Evolutionary conservation across 2,113 vertebrate species (phyloP), one percentile per base, ranked within the genome.

Genomic region (Agapornis roseicollis): DNA sequence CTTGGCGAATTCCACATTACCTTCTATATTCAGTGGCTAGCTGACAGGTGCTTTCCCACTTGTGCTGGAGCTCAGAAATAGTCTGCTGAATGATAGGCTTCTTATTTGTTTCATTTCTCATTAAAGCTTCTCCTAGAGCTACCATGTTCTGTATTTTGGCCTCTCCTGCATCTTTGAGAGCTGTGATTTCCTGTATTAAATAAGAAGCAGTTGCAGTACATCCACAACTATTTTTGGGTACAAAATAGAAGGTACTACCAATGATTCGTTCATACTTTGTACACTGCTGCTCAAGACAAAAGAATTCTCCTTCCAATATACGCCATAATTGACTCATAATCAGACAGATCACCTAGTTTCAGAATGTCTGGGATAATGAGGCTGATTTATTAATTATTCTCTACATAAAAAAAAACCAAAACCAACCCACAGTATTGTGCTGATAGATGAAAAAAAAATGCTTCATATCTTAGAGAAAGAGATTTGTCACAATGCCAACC

Each of bases 171-270:
- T 96, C 94, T 72, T 93, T 97, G n/a, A 98, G 95, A 80, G 87
- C 85, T 89, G 93, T 93, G 64, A 98, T 98, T 96, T 97, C 98
- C 98, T 98, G 73, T 28, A 71, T 88, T 85, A 63, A 83, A 90
- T 5, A 61, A 90, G 53, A 87, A 83, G 23, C 46, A 92, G 56
- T 78, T 73, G n/a, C 18, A 69, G 35, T 70, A 68, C 12, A 50
- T 44, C 41, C 6, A 27, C 11, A 68, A 10, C 4, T 37, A 13
- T 16, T 65, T 91, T 50, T 80, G 15, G 4, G 77, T 60, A 83
- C 24, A 72, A 28, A 83, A 81, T 33, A 60, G 71, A 80, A 82
- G 0, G 1, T 46, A 71, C 20, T 72, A 55, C 15, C 66, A 53
- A 85, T 24, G 3, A 42, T 42, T 80, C 61, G 58, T 90, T 50